phyloP scores from a whole-genome alignment of 2,888 invertebrate genomes.

The Sesia apiformis region DNA sequence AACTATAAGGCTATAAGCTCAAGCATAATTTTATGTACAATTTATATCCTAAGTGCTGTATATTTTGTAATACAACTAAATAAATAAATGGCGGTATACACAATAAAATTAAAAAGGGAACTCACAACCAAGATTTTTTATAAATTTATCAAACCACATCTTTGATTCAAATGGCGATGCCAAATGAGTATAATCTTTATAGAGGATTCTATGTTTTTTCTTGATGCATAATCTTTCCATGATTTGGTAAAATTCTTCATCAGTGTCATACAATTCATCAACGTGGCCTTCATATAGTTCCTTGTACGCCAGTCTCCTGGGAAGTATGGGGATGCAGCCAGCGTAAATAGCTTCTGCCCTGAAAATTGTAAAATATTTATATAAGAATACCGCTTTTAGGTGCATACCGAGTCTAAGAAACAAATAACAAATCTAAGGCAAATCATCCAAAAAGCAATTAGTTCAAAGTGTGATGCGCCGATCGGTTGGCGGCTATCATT shows the following conservation, averaged over 20 bases:
- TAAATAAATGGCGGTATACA: too few relatives aligned
- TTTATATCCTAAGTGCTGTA: too few relatives aligned
- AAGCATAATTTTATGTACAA: too few relatives aligned
- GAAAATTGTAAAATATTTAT: constrained; percentile 12
- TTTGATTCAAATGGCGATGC: constrained; percentile 3
- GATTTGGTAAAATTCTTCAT: constrained; percentile 71
- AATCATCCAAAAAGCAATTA: too few relatives aligned
- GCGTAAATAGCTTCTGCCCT: constrained; percentile 81
- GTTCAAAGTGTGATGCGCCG: too few relatives aligned
- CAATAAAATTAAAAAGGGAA: too few relatives aligned
- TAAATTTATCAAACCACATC: too few relatives aligned
- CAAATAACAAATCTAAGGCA: too few relatives aligned
- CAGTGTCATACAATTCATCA: constrained; percentile 74
- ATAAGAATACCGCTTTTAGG: constrained; percentile 22
- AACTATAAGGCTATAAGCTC: too few relatives aligned
- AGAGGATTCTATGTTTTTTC: constrained; percentile 3
- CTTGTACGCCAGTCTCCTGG: constrained; percentile 80
- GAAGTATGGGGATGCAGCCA: constrained; percentile 82
- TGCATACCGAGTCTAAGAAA: constrained; percentile 26
- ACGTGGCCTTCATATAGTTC: constrained; percentile 76
- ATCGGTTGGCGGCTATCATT: too few relatives aligned
- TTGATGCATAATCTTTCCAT: constrained; percentile 36
- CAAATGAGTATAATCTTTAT: constrained; percentile 1
- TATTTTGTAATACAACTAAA: too few relatives aligned
- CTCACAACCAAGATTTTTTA: too few relatives aligned